These are phyloP conservation scores for Doris montereyensis DNA, from an alignment of 2,888 invertebrate species.

Conservation along the genomic window DNA sequence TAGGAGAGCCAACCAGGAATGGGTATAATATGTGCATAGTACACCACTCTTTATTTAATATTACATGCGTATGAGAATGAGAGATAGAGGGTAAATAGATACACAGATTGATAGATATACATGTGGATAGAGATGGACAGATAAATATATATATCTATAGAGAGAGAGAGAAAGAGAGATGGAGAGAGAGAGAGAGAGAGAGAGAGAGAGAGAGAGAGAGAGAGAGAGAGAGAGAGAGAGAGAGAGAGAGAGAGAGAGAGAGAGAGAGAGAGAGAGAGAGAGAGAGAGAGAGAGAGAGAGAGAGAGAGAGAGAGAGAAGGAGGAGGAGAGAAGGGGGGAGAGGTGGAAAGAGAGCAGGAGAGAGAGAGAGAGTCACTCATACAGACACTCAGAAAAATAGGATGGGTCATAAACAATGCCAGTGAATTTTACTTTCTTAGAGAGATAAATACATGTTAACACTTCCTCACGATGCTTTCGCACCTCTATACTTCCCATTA, in stretches of 20 bases:
- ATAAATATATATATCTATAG: not conserved
- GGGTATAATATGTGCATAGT: too few species aligned
- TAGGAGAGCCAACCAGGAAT: too few species aligned
- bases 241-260: not conserved
- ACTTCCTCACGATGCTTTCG: too few species aligned
- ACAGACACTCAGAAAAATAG: not conserved
- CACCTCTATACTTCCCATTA: too few species aligned
- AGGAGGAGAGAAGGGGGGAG: slow-evolving; percentile 12
- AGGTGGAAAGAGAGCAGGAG: slow-evolving; percentile 1
- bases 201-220: slow-evolving; percentile 7
- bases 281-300: not conserved
- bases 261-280: not conserved
- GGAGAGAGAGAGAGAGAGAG: slow-evolving; percentile 14
- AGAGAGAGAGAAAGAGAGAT: slow-evolving; percentile 9
- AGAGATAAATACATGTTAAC: too few species aligned
- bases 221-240: not conserved
- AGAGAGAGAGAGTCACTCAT: not conserved
- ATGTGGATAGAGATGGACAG: not conserved
- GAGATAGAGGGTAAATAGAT: too few species aligned
- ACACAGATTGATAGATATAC: slow-evolving; percentile 7
- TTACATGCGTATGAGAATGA: too few species aligned
- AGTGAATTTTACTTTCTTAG: too few species aligned
- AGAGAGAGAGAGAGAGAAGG: not conserved
- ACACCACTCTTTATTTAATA: too few species aligned
- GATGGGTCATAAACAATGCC: too few species aligned